Evolutionary conservation across 2,113 vertebrate species (phyloP).

Genomic region (Pygoscelis antarcticus): DNA sequence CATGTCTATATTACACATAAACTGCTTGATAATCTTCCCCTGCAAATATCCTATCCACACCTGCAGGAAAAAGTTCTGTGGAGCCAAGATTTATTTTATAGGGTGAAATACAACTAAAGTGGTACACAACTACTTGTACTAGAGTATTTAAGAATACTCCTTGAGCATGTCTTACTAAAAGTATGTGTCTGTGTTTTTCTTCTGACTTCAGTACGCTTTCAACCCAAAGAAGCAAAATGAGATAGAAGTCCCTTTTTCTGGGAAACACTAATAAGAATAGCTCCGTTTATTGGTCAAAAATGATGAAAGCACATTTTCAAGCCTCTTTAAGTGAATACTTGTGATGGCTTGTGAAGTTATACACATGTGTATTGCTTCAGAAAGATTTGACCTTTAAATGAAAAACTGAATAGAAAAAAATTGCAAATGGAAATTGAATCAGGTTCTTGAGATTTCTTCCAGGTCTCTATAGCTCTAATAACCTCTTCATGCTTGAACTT

Average conservation of each 20-base stretch:
- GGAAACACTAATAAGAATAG: not conserved
- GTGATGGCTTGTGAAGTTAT: not conserved
- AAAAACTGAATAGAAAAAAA: not conserved
- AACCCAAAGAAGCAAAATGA: not conserved
- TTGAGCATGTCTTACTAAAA: not conserved
- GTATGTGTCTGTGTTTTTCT: not conserved
- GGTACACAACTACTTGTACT: not conserved
- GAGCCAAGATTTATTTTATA: not conserved
- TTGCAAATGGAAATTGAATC: not conserved
- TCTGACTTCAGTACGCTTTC: not conserved
- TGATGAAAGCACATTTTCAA: not conserved
- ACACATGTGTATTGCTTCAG: not conserved
- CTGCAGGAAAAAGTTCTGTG: not conserved
- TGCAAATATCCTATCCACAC: not conserved
- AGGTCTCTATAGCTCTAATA: not conserved
- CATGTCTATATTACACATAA: not conserved
- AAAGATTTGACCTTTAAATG: not conserved
- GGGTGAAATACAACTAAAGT: not conserved
- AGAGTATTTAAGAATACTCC: not conserved
- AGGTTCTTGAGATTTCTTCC: not conserved
- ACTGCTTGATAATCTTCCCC: not conserved
- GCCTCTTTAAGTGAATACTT: not conserved
- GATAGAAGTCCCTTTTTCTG: not conserved
- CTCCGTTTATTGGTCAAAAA: not conserved
- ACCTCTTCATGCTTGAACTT: not conserved